Conservation (phyloP, 2,113 vertebrate species). For the Grammatotria lemairii region DNA sequence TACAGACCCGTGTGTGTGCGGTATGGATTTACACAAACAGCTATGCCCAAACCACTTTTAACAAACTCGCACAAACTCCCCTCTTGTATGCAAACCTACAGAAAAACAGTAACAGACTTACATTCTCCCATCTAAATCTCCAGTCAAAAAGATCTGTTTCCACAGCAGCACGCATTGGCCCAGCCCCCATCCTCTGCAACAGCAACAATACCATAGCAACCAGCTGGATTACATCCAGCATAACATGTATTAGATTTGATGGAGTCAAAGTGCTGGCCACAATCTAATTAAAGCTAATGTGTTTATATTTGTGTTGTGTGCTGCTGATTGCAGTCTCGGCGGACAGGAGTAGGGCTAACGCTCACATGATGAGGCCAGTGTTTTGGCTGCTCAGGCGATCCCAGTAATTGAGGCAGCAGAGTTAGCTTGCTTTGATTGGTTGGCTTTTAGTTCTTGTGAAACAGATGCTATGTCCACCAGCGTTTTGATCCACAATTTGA, state of each 20-base stretch:
- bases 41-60: not conserved
- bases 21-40: conserved; percentile 8
- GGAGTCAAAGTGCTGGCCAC: conserved; percentile 58
- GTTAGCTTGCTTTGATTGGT: conserved; percentile 18
- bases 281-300: conserved; percentile 72
- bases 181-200: not conserved
- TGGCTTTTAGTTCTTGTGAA: conserved; percentile 18
- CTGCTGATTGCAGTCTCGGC: conserved; percentile 64
- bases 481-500: conserved; percentile 6
- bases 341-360: conserved; percentile 29
- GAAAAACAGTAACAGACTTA: not conserved
- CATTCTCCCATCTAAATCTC: not conserved
- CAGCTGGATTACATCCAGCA: conserved; percentile 58
- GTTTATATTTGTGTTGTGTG: conserved; percentile 71
- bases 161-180: conserved; percentile 14
- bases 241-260: conserved; percentile 59
- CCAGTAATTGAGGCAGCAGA: conserved; percentile 40
- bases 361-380: conserved; percentile 33
- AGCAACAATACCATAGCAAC: conserved; percentile 63
- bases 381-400: conserved; percentile 45
- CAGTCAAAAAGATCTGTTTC: conserved; percentile 23
- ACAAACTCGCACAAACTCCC: not conserved
- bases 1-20: conserved; percentile 7
- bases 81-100: not conserved
- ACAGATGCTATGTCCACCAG: conserved; percentile 23